Evolutionary conservation across 30 jellyfish, hydroid and myxozoan genomes (phyloP).

Genomic region (Pelagia noctiluca): DNA sequence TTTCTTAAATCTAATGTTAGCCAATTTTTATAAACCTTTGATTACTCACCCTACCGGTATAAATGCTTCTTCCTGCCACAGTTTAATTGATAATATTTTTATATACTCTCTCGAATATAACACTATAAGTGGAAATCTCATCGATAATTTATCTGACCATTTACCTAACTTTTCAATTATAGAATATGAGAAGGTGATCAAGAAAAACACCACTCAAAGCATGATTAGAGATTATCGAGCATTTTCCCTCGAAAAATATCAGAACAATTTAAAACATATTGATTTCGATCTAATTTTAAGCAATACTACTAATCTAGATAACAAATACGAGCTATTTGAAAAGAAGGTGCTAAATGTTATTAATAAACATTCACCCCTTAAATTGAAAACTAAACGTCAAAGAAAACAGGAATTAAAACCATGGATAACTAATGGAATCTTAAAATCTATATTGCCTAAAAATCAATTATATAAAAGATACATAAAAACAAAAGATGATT

Average conservation of each 20-base stretch:
- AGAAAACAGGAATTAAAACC: background rate
- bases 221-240: background rate
- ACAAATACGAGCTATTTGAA: background rate
- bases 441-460: background rate
- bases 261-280: background rate
- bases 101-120: background rate
- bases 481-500: background rate
- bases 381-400: background rate
- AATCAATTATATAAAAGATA: too few relatives aligned
- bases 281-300: background rate
- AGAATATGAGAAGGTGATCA: background rate
- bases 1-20: background rate
- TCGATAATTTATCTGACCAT: background rate
- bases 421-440: background rate
- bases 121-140: background rate
- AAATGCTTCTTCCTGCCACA: background rate
- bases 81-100: background rate
- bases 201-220: background rate
- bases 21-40: background rate
- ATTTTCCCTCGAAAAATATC: background rate
- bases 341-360: background rate
- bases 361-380: background rate
- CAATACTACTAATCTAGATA: background rate
- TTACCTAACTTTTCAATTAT: background rate
- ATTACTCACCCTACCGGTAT: constrained; percentile 2